A percentile compares a stretch with the other conserved stretches of the same genome.
Evolutionary conservation across 2,113 vertebrate species (phyloP).

Genomic region (Anoura caudifer): DNA sequence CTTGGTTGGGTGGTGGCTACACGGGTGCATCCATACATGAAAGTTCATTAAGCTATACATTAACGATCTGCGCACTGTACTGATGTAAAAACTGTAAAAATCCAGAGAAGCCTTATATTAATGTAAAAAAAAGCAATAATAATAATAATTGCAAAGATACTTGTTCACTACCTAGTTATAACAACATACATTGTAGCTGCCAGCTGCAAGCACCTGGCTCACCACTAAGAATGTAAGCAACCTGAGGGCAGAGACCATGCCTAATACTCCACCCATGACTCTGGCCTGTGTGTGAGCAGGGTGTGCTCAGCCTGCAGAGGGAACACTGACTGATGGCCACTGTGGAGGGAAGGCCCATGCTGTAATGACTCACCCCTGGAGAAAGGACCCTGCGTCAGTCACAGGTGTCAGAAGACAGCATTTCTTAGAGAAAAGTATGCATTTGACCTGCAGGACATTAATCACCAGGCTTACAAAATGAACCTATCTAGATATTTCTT

Average conservation of each 20-base stretch:
- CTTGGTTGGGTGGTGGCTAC: not conserved
- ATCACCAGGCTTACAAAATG: not conserved
- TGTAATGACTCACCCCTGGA: not conserved
- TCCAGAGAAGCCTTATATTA: not conserved
- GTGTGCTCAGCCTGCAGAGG: not conserved
- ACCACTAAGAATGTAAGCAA: not conserved
- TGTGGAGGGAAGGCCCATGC: not conserved
- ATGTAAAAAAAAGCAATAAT: not conserved
- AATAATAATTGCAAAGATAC: not conserved
- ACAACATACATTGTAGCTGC: not conserved
- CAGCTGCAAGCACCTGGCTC: not conserved
- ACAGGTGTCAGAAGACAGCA: not conserved
- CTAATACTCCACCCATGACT: not conserved
- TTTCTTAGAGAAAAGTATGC: not conserved
- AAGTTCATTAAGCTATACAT: not conserved
- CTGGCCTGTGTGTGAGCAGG: not conserved
- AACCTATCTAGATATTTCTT: not conserved
- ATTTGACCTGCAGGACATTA: not conserved
- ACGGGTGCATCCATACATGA: not conserved
- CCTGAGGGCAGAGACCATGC: not conserved
- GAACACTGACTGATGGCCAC: not conserved
- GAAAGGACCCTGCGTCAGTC: not conserved
- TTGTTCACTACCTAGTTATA: not conserved
- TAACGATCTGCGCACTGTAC: not conserved
- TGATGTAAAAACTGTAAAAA: conserved; percentile 22